Conservation (phyloP, 2,113 vertebrate species). For the Vulpes ferrilata region DNA sequence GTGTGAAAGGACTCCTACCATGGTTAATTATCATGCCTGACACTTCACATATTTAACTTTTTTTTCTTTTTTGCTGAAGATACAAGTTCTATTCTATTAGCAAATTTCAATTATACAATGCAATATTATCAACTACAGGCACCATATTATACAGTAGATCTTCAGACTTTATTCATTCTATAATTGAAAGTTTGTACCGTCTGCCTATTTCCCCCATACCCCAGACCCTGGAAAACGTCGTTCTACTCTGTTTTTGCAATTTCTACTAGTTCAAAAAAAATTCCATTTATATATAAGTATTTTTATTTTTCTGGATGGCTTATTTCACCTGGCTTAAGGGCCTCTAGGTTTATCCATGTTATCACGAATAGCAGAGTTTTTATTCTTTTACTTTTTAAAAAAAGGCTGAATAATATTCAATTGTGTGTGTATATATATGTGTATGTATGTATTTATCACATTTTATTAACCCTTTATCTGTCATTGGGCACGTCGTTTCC, state of each 20-base stretch:
- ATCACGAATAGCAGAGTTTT: background rate
- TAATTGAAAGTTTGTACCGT: background rate
- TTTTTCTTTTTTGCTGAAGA: background rate
- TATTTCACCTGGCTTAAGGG: background rate
- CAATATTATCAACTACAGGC: background rate
- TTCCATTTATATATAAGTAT: background rate
- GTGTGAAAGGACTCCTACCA: background rate
- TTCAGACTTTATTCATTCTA: background rate
- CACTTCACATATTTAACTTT: background rate
- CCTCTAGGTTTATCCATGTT: background rate
- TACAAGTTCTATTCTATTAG: background rate
- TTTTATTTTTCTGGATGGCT: background rate
- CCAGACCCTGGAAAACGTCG: background rate
- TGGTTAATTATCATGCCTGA: background rate
- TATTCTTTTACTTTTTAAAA: background rate
- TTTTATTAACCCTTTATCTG: background rate
- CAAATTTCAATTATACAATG: background rate
- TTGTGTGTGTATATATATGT: background rate
- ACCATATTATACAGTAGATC: background rate
- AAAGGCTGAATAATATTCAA: background rate
- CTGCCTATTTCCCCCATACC: background rate
- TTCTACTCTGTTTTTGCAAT: background rate
- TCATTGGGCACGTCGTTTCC: background rate
- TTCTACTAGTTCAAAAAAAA: background rate
- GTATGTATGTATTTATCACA: background rate